Conservation (phyloP, 1,140 invertebrate genomes). For the Cataglyphis hispanica region DNA sequence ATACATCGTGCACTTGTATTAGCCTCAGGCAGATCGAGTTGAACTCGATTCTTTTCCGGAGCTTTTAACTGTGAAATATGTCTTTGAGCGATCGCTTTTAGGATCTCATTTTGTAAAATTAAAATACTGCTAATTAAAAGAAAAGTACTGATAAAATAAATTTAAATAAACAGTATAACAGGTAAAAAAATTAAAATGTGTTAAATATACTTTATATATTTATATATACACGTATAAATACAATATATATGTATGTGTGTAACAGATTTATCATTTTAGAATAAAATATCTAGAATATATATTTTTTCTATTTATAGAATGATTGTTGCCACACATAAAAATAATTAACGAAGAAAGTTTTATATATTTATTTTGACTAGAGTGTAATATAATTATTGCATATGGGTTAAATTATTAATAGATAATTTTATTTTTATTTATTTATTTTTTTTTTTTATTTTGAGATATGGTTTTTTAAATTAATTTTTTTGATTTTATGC, state of each 20-base stretch:
- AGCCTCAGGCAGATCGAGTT: conserved; percentile 14
- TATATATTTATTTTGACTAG: background rate
- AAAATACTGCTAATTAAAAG: background rate
- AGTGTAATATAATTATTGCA: background rate
- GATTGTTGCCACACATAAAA: background rate
- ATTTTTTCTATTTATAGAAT: background rate
- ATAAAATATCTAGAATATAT: too few relatives aligned
- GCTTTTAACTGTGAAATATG: conserved; percentile 16
- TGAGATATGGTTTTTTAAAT: background rate
- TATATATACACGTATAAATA: too few relatives aligned
- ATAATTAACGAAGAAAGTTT: background rate
- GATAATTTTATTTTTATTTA: conserved; percentile 3
- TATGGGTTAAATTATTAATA: background rate
- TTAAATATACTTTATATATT: too few relatives aligned
- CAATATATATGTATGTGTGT: too few relatives aligned
- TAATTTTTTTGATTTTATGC: background rate
- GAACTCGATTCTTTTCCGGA: background rate
- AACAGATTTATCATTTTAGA: too few relatives aligned
- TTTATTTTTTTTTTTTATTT: too few relatives aligned
- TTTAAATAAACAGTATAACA: too few relatives aligned
- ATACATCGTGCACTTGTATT: background rate
- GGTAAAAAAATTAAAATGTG: too few relatives aligned
- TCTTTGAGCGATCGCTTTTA: background rate
- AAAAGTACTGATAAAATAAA: background rate
- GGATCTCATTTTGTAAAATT: background rate